Base-by-base conservation (phyloP, 1,140 invertebrate genomes). In the Temnothorax longispinosus region DNA sequence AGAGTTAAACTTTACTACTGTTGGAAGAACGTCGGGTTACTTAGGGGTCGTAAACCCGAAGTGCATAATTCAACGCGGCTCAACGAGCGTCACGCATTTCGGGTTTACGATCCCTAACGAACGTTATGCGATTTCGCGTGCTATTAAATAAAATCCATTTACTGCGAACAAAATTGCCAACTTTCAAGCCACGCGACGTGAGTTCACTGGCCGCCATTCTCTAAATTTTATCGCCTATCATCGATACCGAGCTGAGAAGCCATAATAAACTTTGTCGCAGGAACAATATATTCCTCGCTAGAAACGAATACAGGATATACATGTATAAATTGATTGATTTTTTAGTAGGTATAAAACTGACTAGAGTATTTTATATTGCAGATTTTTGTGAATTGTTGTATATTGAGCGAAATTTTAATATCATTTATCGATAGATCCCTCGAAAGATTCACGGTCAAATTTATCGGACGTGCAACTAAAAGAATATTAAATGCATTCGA, bases 401-500 rank as follows among this genome's bases (percentile, higher is more conserved):
- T 15, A 47, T 71, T 18, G 41, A 21, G n/a, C 32, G 1, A 74
- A 62, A 18, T 27, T 21, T 60, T 3, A 8, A 11, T 3, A 47
- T 44, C 2, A 13, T 38, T 47, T 50, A 32, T 27, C 27, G 8
- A 35, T 15, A 32, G n/a, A 58, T 3, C 56, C 54, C 82, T 64
- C 32, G 62, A 56, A 52, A 82, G 35, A 84, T 65, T 58, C 60
- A 32, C 21, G 7, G 32, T 32, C 69, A 18, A 62, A 87, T 74
- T 50, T 21, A 47, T n/a, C 38, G 4, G 60, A 65, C 13, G 18
- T 27, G 41, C 69, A 65, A 69, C 27, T 50, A 56, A 86, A 85
- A 82, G 64, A 87, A 90, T 82, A 86, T 88, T 82, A 88, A 90
- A 90, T 81, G 64, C 58, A 90, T 82, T 80, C 62, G 81, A 85